Evolutionary conservation across 2,797 vertebrate species (phyloP).

Genomic region (Dendrocincla tyrannina): DNA sequence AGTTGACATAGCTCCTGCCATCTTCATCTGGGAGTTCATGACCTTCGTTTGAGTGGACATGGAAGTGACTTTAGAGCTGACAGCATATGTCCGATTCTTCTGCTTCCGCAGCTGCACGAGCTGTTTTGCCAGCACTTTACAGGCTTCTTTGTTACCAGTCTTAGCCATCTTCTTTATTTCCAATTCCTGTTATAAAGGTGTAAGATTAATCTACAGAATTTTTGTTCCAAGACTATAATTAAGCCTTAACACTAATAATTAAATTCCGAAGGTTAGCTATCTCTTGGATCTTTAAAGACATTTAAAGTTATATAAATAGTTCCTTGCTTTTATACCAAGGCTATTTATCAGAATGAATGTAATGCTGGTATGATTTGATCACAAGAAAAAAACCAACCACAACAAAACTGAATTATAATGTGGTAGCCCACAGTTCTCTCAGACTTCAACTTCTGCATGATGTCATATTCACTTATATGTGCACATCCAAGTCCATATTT

Average conservation of each 20-base stretch:
- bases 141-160: conserved; percentile 93
- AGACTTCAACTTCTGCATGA: neutral
- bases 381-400: neutral
- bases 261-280: neutral
- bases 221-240: neutral
- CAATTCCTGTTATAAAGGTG: conserved; percentile 81
- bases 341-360: neutral
- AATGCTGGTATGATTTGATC: neutral
- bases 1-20: conserved; percentile 96
- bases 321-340: neutral
- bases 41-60: conserved; percentile 96
- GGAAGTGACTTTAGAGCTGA: conserved; percentile 98
- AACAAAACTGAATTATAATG: neutral
- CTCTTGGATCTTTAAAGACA: neutral
- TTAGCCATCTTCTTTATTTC: conserved; percentile 99
- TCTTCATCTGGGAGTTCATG: conserved; percentile 99
- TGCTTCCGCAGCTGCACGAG: conserved; percentile 94
- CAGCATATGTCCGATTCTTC: conserved; percentile 94
- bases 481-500: neutral
- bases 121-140: conserved; percentile 95
- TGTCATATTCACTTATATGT: neutral
- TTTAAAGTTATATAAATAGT: neutral
- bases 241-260: neutral
- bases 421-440: neutral
- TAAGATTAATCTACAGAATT: neutral